Base-by-base conservation (phyloP, 2,797 vertebrate species). In the Echiichthys vipera region DNA sequence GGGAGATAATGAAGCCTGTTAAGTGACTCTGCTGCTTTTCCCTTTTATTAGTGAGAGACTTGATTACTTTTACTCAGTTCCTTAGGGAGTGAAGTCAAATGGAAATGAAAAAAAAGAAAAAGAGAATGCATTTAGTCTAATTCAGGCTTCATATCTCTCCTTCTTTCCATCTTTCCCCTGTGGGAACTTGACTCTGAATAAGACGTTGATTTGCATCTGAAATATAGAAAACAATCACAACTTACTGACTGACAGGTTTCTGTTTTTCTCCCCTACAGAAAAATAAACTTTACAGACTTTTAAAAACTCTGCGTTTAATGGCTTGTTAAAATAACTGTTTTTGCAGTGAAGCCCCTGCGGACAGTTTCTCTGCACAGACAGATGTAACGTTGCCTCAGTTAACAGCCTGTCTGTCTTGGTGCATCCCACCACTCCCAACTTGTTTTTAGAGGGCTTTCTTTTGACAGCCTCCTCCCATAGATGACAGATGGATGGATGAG, bases 391-490 rank as follows among this genome's bases (percentile, higher is more conserved):
- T 53, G 45, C 49, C 30, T 49, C 61, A 49, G 57, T 32, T 68
- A 57, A 70, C 53, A 30, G 55, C 51, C 54, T 25, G 54, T 62
- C 65, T 78, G 72, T 53, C 69, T 78, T 50, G 53, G 39, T 58
- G 51, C 55, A 36, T 77, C 71, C 65, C 29, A 4, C 30, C 42
- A 47, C 67, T 71, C 65, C 61, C 64, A 64, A 61, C 62, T 59
- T 71, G 74, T 80, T 72, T 66, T 72, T 66, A 68, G 45, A 76
- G 67, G 71, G 73, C 74, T 61, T 39, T 49, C 57, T 61, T 63
- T 81, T 89, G 75, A 84, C 83, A 84, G 64, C 76, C 51, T 70
- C 34, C 45, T 45, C 63, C 77, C 70, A 88, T 87, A 54, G 45
- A 66, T 53, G 78, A 84, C 65, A 56, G 65, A 66, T 24, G 59